Percentiles rank a stretch among this genome's conserved stretches.
Evolutionary conservation across 2,797 vertebrate genomes (phyloP).

Genomic region (Staurois parvus): DNA sequence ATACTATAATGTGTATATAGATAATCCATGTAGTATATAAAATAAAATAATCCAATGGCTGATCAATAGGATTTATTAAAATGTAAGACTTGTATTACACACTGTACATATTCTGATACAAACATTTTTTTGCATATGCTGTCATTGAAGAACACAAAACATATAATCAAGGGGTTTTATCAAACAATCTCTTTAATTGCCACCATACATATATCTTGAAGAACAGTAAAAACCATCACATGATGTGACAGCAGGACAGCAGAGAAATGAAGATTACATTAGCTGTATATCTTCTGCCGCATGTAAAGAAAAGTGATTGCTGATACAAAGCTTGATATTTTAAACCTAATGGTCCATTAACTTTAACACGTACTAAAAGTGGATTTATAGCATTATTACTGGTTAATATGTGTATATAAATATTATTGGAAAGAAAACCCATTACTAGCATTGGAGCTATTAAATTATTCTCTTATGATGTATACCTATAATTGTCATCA

Average conservation of each 20-base stretch:
- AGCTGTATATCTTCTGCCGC: background rate
- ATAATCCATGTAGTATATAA: too few relatives aligned
- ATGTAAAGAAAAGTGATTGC: background rate
- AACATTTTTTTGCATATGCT: background rate
- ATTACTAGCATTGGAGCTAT: background rate
- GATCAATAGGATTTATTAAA: too few relatives aligned
- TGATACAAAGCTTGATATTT: conserved; percentile 22
- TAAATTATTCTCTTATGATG: background rate
- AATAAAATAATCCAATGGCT: too few relatives aligned
- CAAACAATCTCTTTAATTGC: background rate
- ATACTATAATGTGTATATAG: too few relatives aligned
- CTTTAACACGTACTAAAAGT: background rate
- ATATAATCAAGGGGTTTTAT: conserved; percentile 5
- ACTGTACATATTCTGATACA: too few relatives aligned
- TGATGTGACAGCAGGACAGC: background rate
- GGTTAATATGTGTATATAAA: conserved; percentile 7
- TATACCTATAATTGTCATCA: background rate
- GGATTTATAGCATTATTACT: conserved; percentile 25
- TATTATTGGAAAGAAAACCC: background rate
- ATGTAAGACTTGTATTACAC: too few relatives aligned
- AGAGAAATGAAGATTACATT: background rate
- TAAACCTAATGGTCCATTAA: conserved; percentile 23
- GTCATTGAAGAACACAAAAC: background rate
- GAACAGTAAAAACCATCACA: background rate
- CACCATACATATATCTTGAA: background rate